A percentile compares a stretch with the other conserved stretches of the same genome.
phyloP scores from a whole-genome alignment of 2,888 invertebrate genomes.

The Melikaiella ostensackeni region DNA sequence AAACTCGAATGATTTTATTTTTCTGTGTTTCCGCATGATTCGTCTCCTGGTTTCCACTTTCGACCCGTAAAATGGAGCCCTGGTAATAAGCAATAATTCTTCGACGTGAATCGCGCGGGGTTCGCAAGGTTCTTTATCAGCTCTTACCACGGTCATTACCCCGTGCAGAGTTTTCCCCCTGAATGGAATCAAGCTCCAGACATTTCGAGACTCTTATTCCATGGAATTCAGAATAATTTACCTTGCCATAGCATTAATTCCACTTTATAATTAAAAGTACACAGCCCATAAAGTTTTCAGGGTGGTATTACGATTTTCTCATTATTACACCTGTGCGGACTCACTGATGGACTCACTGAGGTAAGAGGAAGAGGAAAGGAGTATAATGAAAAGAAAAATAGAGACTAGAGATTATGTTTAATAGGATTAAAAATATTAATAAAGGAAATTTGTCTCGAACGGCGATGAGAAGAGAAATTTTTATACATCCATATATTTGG shows the following conservation, averaged over 20 bases:
- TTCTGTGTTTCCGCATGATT: slow-evolving; percentile 12
- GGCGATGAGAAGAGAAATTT: no score
- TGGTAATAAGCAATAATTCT: slow-evolving; percentile 33
- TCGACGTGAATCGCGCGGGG: slow-evolving; percentile 25
- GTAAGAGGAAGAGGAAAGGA: background rate
- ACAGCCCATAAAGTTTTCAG: slow-evolving; percentile 12
- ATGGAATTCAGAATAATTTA: slow-evolving; percentile 40
- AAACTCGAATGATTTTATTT: background rate
- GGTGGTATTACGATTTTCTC: slow-evolving; percentile 22
- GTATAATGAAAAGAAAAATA: background rate
- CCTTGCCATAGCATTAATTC: slow-evolving; percentile 18
- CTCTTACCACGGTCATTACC: slow-evolving; percentile 39
- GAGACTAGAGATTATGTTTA: background rate
- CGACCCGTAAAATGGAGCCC: slow-evolving; percentile 15
- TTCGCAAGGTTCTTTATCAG: slow-evolving; percentile 37
- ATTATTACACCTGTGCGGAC: background rate
- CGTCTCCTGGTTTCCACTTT: slow-evolving; percentile 23
- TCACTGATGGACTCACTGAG: background rate
- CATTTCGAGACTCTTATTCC: slow-evolving; percentile 32
- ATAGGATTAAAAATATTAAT: no score
- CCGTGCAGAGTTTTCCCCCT: slow-evolving; percentile 30
- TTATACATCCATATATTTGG: no score
- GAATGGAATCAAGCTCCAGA: slow-evolving; percentile 38
- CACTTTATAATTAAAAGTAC: slow-evolving; percentile 30
- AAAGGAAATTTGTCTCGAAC: background rate